These are phyloP conservation scores for Magallana ariakensis DNA, from an alignment of 1,140 invertebrate species.

Conservation along the genomic window DNA sequence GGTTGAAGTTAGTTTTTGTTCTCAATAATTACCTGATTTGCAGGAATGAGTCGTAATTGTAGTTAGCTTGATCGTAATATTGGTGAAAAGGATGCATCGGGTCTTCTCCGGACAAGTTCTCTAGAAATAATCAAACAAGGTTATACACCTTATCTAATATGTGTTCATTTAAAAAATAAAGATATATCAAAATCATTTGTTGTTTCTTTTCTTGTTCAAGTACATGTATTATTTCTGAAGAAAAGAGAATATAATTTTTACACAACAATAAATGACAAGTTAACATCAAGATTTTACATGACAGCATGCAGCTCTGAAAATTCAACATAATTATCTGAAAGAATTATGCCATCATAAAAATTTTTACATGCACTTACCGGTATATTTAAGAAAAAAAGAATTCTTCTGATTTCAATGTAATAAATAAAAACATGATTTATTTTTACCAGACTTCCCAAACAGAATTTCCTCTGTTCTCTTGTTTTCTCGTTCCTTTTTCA, in stretches of 20 bases:
- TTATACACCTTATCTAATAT: background rate
- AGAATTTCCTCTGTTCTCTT: slow-evolving; percentile 51
- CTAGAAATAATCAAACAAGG: slow-evolving; percentile 52
- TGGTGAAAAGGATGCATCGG: slow-evolving; percentile 65
- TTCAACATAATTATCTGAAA: no score
- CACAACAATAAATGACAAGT: no score
- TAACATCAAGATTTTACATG: no score
- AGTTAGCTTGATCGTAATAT: slow-evolving; percentile 67
- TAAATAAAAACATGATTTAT: no score
- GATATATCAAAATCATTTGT: background rate
- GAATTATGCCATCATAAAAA: no score
- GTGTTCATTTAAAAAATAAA: background rate
- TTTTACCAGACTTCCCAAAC: slow-evolving; percentile 66
- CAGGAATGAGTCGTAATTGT: slow-evolving; percentile 63
- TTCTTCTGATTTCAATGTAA: no score
- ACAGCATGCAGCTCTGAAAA: no score
- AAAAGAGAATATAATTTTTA: no score
- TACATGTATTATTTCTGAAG: background rate
- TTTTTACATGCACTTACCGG: no score
- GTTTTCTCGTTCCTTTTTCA: slow-evolving; percentile 51
- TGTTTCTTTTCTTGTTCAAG: background rate
- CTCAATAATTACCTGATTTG: slow-evolving; percentile 67
- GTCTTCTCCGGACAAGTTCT: slow-evolving; percentile 48
- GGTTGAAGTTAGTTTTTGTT: no score
- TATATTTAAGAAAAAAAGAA: no score